phyloP scores from a whole-genome alignment of 2,888 invertebrate species.

The Melinaea menophilus region DNA sequence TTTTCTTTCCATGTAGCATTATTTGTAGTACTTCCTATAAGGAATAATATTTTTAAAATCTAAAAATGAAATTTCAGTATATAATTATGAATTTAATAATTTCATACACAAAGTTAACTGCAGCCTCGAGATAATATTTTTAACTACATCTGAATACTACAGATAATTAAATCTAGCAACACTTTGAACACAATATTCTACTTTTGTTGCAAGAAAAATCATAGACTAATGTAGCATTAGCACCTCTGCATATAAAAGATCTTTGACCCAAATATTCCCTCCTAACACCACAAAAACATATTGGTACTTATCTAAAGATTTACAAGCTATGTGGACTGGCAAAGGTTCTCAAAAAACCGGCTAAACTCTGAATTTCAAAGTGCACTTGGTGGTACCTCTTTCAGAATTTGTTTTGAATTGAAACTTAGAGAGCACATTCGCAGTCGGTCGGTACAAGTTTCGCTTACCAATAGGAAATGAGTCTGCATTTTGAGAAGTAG shows the following conservation, averaged over 20 bases:
- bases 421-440: constrained; percentile 77
- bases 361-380: constrained; percentile 71
- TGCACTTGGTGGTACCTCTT: constrained; percentile 69
- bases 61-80: too few species aligned
- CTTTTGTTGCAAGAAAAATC: constrained; percentile 72
- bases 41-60: too few species aligned
- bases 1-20: constrained; percentile 23
- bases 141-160: constrained; percentile 76
- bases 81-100: too few species aligned
- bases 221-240: constrained; percentile 52
- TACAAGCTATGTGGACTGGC: constrained; percentile 81
- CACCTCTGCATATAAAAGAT: constrained; percentile 53
- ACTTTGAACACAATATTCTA: constrained; percentile 70
- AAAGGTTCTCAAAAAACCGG: constrained; percentile 78
- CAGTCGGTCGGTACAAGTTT: too few species aligned
- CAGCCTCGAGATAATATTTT: constrained; percentile 82
- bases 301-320: constrained; percentile 62
- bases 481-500: constrained; percentile 53
- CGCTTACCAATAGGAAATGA: constrained; percentile 41
- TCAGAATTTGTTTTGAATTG: constrained; percentile 77
- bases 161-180: constrained; percentile 73
- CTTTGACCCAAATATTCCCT: constrained; percentile 58
- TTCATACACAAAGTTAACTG: constrained; percentile 77
- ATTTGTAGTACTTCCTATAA: too few species aligned
- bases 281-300: constrained; percentile 49